Percentiles rank a stretch among this genome's conserved stretches.
Evolutionary conservation across 2,797 vertebrate species (phyloP).

Genomic region (Protosalanx chinensis): DNA sequence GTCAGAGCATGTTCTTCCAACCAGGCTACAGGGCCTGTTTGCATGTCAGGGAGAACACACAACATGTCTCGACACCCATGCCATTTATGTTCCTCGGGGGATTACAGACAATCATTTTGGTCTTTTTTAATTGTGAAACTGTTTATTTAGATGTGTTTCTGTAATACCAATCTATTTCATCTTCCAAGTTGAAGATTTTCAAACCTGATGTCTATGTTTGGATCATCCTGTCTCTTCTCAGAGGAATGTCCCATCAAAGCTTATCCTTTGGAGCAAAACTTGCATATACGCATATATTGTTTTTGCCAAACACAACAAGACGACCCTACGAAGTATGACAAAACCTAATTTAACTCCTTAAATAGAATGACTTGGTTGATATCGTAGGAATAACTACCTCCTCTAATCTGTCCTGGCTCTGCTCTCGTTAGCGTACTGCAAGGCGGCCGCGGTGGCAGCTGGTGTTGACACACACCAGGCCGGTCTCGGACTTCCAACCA

Average conservation of each 20-base stretch:
- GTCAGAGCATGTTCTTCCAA: constrained; percentile 32
- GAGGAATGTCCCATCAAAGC: background rate
- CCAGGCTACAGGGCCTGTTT: constrained; percentile 38
- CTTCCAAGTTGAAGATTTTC: constrained; percentile 42
- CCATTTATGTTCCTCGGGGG: background rate
- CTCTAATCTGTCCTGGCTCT: background rate
- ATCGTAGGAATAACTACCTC: constrained; percentile 9
- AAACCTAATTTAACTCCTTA: background rate
- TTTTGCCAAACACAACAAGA: background rate
- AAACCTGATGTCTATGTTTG: constrained; percentile 37
- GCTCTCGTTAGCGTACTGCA: constrained; percentile 11
- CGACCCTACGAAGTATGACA: constrained; percentile 1
- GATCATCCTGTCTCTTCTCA: constrained; percentile 23
- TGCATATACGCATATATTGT: background rate
- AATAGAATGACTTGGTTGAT: background rate
- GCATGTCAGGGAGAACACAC: constrained; percentile 34
- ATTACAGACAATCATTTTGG: constrained; percentile 40
- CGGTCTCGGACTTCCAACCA: constrained; percentile 28
- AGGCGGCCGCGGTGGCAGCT: constrained; percentile 22
- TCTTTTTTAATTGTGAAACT: constrained; percentile 22
- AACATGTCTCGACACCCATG: constrained; percentile 49
- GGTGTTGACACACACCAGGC: constrained; percentile 44
- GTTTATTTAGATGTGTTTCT: constrained; percentile 16
- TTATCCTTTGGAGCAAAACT: too few relatives aligned
- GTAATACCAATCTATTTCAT: constrained; percentile 14